Evolutionary conservation across 1,140 invertebrate genomes (phyloP).

Genomic region (Orchesella cincta): DNA sequence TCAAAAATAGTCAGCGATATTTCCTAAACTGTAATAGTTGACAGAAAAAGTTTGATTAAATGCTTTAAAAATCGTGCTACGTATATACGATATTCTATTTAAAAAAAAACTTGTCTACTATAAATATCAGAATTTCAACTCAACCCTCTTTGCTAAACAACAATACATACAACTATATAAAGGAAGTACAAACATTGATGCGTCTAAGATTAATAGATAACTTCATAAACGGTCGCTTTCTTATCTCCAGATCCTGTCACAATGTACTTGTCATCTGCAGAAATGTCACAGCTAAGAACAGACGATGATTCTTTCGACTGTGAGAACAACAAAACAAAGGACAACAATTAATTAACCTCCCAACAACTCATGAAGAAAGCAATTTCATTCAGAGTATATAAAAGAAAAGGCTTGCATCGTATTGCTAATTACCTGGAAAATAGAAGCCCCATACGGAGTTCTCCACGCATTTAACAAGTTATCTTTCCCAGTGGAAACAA

Average conservation of each 20-base stretch:
- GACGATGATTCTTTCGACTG: conserved; percentile 69
- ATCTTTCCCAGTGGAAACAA: conserved; percentile 70
- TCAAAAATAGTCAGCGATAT: too few relatives aligned
- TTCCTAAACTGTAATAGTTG: too few relatives aligned
- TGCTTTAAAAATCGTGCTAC: too few relatives aligned
- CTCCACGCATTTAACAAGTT: conserved; percentile 69
- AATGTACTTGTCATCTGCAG: conserved; percentile 69
- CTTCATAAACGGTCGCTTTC: conserved; percentile 70
- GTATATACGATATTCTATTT: too few relatives aligned
- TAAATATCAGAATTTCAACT: too few relatives aligned
- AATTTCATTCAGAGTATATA: not conserved
- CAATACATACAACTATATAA: too few relatives aligned
- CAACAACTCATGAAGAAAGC: not conserved
- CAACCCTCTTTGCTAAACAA: too few relatives aligned
- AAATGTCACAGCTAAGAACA: conserved; percentile 70
- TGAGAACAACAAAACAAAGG: conserved; percentile 51
- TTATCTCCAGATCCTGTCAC: conserved; percentile 70
- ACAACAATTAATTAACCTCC: conserved; percentile 1
- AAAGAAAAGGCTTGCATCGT: not conserved
- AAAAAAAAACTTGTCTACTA: too few relatives aligned
- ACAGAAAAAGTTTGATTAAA: too few relatives aligned
- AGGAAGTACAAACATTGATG: too few relatives aligned
- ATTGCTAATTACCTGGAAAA: conserved; percentile 62
- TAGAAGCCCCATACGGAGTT: conserved; percentile 66
- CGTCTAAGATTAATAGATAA: conserved; percentile 60